These are phyloP conservation scores for Corythaeola cristata DNA, from an alignment of 2,113 vertebrate genomes.

Conservation along the genomic window DNA sequence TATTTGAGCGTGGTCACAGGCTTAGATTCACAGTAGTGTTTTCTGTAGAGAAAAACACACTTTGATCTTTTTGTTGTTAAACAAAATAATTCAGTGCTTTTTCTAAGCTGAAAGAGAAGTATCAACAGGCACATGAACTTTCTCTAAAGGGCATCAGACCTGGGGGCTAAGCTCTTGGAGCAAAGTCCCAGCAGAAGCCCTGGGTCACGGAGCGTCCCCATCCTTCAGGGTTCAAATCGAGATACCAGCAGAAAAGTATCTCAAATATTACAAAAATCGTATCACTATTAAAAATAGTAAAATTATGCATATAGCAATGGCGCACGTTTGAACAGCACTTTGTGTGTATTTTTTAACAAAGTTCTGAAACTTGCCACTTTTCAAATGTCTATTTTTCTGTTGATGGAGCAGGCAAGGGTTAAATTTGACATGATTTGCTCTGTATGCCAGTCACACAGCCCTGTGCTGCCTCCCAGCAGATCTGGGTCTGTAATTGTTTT, in stretches of 20 bases:
- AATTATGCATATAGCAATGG: neutral
- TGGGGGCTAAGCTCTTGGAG: neutral
- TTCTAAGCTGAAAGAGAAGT: neutral
- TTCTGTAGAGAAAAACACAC: neutral
- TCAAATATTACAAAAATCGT: neutral
- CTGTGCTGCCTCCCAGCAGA: neutral
- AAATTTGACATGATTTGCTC: neutral
- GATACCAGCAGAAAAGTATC: neutral
- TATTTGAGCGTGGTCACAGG: neutral
- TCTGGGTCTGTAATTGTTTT: constrained; percentile 15
- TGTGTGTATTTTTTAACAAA: neutral
- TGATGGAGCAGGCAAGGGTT: neutral
- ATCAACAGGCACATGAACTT: neutral
- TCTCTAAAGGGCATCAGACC: neutral
- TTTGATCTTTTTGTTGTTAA: neutral
- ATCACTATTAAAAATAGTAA: neutral
- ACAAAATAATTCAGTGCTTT: neutral
- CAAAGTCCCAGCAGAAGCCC: neutral
- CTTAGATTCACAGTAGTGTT: neutral
- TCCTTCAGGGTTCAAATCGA: neutral
- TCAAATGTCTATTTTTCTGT: neutral
- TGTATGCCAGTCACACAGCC: constrained; percentile 3
- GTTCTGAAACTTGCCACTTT: neutral
- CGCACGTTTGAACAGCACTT: neutral
- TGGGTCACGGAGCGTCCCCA: neutral